phyloP scores from a whole-genome alignment of 1,140 invertebrate species.

The Parapsyche elsis region DNA sequence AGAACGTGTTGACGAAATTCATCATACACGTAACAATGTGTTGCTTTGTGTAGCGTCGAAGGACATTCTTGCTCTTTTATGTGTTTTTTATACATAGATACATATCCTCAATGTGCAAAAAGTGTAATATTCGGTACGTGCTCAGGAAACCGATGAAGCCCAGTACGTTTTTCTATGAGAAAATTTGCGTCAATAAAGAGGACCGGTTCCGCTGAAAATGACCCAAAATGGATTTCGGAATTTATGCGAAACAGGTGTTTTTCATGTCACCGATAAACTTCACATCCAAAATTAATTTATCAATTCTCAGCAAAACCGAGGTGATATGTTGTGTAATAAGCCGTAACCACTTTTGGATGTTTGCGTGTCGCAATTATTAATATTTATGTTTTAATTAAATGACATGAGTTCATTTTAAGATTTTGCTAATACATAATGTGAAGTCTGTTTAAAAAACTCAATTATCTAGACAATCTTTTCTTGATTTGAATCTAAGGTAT shows the following conservation, averaged over 20 bases:
- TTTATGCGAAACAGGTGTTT: slow-evolving; percentile 2
- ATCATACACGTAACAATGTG: background rate
- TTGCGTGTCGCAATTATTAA: no score
- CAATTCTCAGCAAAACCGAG: background rate
- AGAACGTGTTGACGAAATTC: background rate
- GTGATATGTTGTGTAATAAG: background rate
- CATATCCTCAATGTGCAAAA: no score
- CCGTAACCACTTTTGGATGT: no score
- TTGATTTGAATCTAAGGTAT: no score
- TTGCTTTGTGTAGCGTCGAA: slow-evolving; percentile 5
- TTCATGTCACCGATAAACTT: background rate
- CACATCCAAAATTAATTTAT: background rate
- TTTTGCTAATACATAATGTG: no score
- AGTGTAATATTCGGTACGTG: no score
- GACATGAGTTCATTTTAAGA: no score
- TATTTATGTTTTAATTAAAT: no score
- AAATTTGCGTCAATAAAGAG: background rate
- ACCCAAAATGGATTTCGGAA: slow-evolving; percentile 1
- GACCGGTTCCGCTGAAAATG: background rate
- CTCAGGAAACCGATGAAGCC: no score
- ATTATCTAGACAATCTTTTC: no score
- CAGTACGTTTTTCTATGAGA: background rate
- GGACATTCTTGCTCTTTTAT: slow-evolving; percentile 5
- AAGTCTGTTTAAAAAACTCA: no score
- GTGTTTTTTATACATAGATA: no score